Base-by-base conservation (phyloP, 2,888 invertebrate genomes). In the Tiphia femorata region DNA sequence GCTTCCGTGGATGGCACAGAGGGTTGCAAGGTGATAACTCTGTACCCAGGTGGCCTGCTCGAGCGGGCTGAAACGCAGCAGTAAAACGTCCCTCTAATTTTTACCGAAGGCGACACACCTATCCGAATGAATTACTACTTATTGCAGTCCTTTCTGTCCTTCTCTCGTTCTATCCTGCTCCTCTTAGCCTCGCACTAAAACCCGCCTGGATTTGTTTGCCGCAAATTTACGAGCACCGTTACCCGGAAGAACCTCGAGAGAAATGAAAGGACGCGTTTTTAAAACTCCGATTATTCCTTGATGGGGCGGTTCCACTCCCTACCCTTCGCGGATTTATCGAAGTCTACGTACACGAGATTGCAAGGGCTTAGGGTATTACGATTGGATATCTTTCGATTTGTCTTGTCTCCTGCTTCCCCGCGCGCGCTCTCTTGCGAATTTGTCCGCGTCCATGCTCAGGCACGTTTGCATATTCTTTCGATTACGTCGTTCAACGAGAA, bases 31-130 rank as follows among this genome's bases (percentile, higher is more conserved):
- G 71, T 72, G 73, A 77, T 76, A 77, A 75, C 75, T 76, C 57
- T 70, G 70, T 64, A 64, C 72, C 57, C 76, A 76, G 76, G 76
- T 76, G 77, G 72, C 64, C 62, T 58, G 61, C 64, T 61, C 60
- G 29, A 16, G 17, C 17, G 21, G 46, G 58, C 27, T 46, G 19
- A 48, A 25, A 29, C 54, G 20, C 29, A 16, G n/a, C 35, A n/a
- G 17, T 5, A 19, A 4, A 19, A 29, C 42, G 27, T 56, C 59
- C 55, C 57, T 58, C 52, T 62, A 66, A 68, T 72, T 72, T 67
- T 67, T 60, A 63, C 59, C 49, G 46, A 48, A 50, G 46, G 47
- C 43, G 58, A 56, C 58, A 60, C 58, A 63, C n/a, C 56, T 66
- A 48, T 46, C 51, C 50, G 55, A 49, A 57, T 58, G 62, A 70